Evolutionary conservation across 2,888 invertebrate genomes (phyloP).

Genomic region (Stictocephala bisonia): DNA sequence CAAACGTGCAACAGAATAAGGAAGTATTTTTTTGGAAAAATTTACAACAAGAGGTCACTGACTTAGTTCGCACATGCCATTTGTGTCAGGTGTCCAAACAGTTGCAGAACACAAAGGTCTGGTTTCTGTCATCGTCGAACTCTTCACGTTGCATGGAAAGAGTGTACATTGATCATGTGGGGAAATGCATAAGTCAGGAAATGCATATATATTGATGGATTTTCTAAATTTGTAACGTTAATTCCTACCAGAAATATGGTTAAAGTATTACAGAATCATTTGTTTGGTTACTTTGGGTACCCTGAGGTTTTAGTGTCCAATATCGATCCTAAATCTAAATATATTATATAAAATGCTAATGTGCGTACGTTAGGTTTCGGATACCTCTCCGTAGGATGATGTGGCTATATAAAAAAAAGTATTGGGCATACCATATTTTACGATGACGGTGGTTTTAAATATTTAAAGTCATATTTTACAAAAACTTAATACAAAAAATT

Average conservation of each 20-base stretch:
- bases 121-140: neutral
- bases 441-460: no score
- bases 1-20: neutral
- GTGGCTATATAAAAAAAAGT: no score
- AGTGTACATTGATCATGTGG: constrained; percentile 17
- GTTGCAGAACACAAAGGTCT: neutral
- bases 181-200: neutral
- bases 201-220: constrained; percentile 18
- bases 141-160: neutral
- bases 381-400: no score
- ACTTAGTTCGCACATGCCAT: neutral
- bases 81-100: constrained; percentile 20
- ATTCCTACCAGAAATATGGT: neutral
- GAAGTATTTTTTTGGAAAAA: neutral
- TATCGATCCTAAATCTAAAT: neutral
- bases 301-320: constrained; percentile 9
- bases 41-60: neutral
- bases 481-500: no score
- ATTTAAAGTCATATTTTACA: no score
- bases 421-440: no score
- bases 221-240: constrained; percentile 31
- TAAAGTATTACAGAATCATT: neutral
- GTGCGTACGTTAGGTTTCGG: no score
- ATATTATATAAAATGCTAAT: no score
- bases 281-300: constrained; percentile 19